phyloP scores from a whole-genome alignment of 1,140 invertebrate genomes.

The Arion vulgaris region DNA sequence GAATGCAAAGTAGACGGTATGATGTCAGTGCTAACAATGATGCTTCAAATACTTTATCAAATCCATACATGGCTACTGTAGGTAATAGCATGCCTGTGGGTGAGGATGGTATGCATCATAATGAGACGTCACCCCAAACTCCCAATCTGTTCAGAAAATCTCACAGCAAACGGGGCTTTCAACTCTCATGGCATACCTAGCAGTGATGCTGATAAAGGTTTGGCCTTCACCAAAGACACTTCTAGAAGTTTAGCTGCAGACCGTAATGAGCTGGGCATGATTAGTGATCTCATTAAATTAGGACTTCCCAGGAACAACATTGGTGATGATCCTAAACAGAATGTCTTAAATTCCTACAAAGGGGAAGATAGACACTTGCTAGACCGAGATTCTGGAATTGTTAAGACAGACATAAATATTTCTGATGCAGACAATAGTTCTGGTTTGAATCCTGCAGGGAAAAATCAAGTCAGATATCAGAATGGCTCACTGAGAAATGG shows the following conservation, averaged over 20 bases:
- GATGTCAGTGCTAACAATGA: background rate
- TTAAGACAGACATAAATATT: background rate
- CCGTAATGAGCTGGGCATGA: background rate
- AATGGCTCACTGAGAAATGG: background rate
- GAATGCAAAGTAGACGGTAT: background rate
- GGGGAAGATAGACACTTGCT: no score
- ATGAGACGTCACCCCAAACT: background rate
- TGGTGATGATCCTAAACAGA: background rate
- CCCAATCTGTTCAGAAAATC: background rate
- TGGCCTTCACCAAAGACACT: background rate
- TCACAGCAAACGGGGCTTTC: background rate
- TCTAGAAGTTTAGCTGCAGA: background rate
- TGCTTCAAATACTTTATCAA: background rate
- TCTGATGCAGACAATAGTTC: background rate
- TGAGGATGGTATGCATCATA: background rate
- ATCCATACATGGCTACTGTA: background rate
- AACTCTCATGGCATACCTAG: background rate
- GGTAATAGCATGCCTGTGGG: background rate
- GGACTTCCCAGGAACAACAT: background rate
- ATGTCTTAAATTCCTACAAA: no score
- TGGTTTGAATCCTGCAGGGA: background rate
- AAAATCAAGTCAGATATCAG: background rate
- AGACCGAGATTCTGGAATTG: no score
- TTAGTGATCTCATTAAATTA: background rate
- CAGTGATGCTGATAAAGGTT: background rate